Base-by-base conservation (phyloP, 1,140 invertebrate species). In the Sycophila sp. region DNA sequence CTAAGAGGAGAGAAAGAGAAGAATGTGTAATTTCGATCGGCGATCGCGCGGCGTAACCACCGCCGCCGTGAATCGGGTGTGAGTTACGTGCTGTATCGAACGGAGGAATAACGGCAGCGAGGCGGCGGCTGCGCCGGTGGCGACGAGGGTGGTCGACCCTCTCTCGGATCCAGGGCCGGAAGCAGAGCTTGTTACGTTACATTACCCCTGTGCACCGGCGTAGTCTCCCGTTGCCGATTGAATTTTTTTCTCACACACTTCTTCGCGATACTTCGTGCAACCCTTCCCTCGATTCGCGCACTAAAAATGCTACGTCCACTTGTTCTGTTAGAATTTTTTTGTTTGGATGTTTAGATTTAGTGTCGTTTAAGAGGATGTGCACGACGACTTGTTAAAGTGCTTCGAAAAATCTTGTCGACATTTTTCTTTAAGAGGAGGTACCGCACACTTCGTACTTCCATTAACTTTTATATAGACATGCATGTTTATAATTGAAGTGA, bases 41-140 rank as follows among this genome's bases (percentile, higher is more conserved):
- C 72, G 34, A 75, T 51, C 58, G 45, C 58, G 68, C 59, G 75
- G 67, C 32, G 13, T 30, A 59, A 59, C 30, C 32, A 13, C 17
- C 17, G 2, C 15, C n/a, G 40, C 17, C 74, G 77, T 74, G 75
- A 77, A 77, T 76, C 71, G 72, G 72, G 68, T 75, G 75, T 62
- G 71, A 78, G 75, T 71, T 75, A 75, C 71, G 68, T 66, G 72
- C 72, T 77, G 73, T 76, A 77, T 78, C 74, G 76, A 78, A 74
- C 75, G 69, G 24, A 60, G 51, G 45, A 68, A 51, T 42, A 73
- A 60, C 67, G 51, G 49, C 32, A 32, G 40, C 36, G 65, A 22
- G 49, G 59, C 17, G 17, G 49, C 30, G 49, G 26, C n/a, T n/a
- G n/a, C 15, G 65, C 32, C 42, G 36, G 51, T 11, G 10, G 10